phyloP scores from a whole-genome alignment of 2,888 invertebrate genomes.

The Hololepta plana region DNA sequence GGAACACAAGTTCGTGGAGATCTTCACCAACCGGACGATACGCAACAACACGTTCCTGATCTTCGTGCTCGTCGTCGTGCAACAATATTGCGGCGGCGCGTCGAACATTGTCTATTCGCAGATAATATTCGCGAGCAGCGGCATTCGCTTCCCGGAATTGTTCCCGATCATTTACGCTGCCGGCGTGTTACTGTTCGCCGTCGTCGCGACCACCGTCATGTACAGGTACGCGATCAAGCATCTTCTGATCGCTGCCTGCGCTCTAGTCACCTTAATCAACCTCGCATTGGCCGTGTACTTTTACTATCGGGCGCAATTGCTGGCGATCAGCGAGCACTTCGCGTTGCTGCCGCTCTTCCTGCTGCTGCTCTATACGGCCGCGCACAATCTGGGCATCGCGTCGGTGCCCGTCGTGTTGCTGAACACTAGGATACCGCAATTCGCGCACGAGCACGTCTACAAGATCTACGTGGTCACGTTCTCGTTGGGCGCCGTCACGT shows the following conservation, averaged over 20 bases:
- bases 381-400: constrained; percentile 12
- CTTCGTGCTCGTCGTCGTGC: constrained; percentile 11
- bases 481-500: constrained; percentile 13
- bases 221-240: constrained; percentile 11
- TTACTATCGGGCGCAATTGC: constrained; percentile 9
- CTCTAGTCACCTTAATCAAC: constrained; percentile 7
- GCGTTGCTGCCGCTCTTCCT: constrained; percentile 11
- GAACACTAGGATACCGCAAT: constrained; percentile 10
- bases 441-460: constrained; percentile 8
- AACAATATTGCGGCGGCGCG: constrained; percentile 13
- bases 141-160: constrained; percentile 11
- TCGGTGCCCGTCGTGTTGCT: constrained; percentile 10
- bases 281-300: constrained; percentile 10
- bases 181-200: constrained; percentile 9
- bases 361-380: constrained; percentile 11
- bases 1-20: constrained; percentile 5
- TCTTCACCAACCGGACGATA: constrained; percentile 6
- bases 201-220: constrained; percentile 9
- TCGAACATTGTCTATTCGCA: constrained; percentile 13
- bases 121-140: constrained; percentile 11
- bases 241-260: constrained; percentile 6
- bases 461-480: constrained; percentile 12
- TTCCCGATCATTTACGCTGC: constrained; percentile 11
- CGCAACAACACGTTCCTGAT: constrained; percentile 11
- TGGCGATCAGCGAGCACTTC: constrained; percentile 9